A percentile compares a stretch with the other conserved stretches of the same genome.
These are phyloP conservation scores for Odontocolon sp. DNA, from an alignment of 2,888 invertebrate species.

Conservation along the genomic window DNA sequence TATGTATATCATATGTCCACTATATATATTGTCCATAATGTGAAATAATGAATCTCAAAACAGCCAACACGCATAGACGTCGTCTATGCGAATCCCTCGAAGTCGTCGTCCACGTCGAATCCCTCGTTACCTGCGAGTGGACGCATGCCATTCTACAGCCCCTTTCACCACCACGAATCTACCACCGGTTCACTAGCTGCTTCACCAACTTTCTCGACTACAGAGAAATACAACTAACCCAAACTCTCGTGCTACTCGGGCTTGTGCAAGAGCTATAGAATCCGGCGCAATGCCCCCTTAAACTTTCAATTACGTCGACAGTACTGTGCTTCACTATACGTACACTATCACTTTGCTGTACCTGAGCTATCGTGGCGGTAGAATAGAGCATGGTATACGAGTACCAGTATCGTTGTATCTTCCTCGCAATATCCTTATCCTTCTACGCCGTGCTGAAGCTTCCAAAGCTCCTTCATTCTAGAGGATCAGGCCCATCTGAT, in stretches of 20 bases:
- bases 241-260: conserved; percentile 31
- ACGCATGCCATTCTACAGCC: background rate
- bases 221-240: conserved; percentile 55
- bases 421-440: conserved; percentile 47
- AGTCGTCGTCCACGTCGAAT: background rate
- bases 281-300: conserved; percentile 43
- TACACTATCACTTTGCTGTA: background rate
- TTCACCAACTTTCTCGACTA: background rate
- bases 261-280: conserved; percentile 12
- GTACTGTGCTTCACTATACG: background rate
- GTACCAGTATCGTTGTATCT: conserved; percentile 59
- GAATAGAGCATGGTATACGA: background rate
- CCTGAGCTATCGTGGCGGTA: background rate
- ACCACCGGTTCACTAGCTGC: background rate
- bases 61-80: no score
- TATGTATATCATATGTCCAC: background rate
- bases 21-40: background rate
- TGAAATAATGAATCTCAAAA: background rate
- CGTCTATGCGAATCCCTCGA: no score
- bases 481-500: conserved; percentile 72
- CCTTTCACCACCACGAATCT: background rate
- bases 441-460: conserved; percentile 11
- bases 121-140: background rate
- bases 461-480: conserved; percentile 62
- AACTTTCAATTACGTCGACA: conserved; percentile 69